Evolutionary conservation across 2,113 vertebrate genomes (phyloP).

Genomic region (Pangasianodon hypophthalmus): DNA sequence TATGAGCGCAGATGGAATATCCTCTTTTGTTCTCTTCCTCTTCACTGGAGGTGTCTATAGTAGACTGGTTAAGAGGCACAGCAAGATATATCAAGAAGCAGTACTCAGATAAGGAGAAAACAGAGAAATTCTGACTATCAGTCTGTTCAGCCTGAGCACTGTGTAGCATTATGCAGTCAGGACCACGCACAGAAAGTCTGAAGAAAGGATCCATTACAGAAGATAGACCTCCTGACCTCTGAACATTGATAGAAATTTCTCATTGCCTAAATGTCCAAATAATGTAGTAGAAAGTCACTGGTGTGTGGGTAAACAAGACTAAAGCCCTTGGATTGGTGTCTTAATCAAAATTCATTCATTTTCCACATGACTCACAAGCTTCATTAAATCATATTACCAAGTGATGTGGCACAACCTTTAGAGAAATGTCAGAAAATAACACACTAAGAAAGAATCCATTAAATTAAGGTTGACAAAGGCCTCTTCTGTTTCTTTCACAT

Average conservation of each 20-base stretch:
- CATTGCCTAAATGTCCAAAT: conserved; percentile 24
- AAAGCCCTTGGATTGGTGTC: conserved; percentile 11
- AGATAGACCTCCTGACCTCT: conserved; percentile 12
- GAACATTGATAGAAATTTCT: background rate
- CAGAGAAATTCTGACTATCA: background rate
- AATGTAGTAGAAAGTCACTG: background rate
- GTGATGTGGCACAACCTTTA: conserved; percentile 51
- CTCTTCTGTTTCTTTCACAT: background rate
- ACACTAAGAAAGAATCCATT: conserved; percentile 45
- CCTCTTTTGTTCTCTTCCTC: conserved; percentile 50
- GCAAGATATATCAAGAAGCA: conserved; percentile 1
- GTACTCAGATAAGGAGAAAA: conserved; percentile 3
- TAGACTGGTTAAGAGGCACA: background rate
- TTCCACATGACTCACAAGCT: conserved; percentile 18
- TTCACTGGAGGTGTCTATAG: conserved; percentile 2
- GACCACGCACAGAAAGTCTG: conserved; percentile 1
- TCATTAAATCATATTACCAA: conserved; percentile 42
- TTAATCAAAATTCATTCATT: conserved; percentile 44
- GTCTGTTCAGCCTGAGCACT: background rate
- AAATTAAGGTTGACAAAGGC: conserved; percentile 47
- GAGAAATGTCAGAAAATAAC: conserved; percentile 59
- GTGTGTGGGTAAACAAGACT: conserved; percentile 30
- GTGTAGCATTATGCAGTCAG: background rate
- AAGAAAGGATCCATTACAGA: conserved; percentile 17
- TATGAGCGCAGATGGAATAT: conserved; percentile 60